Evolutionary conservation across 37 sponge, comb jelly and placozoan genomes (phyloP).

Genomic region (Oopsacas minuta): DNA sequence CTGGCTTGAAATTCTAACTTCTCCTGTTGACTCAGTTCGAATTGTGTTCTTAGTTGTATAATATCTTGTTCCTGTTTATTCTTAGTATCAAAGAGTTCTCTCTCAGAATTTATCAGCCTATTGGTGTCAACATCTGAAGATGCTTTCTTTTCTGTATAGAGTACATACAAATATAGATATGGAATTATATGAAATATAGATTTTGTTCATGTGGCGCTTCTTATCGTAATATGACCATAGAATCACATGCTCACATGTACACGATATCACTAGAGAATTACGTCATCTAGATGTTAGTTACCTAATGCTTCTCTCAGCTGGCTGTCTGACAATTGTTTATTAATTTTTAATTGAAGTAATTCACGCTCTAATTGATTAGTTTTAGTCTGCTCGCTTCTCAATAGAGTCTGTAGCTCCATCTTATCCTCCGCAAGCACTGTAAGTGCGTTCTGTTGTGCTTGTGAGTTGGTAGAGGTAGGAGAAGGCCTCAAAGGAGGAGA

Average conservation of each 20-base stretch:
- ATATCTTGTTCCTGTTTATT: background rate
- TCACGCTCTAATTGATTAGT: background rate
- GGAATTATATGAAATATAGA: too few species aligned
- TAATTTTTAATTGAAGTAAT: background rate
- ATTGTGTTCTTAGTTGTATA: background rate
- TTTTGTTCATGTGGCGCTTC: too few species aligned
- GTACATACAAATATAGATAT: too few species aligned
- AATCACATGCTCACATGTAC: background rate
- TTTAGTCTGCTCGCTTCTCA: background rate
- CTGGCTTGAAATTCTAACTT: constrained; percentile 15
- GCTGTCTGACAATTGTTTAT: background rate
- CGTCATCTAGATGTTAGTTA: background rate
- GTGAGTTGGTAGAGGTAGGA: background rate
- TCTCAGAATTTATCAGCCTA: background rate
- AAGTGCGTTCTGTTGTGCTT: constrained; percentile 4
- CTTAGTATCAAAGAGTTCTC: background rate
- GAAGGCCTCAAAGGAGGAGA: background rate
- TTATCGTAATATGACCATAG: too few species aligned
- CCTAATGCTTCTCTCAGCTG: background rate
- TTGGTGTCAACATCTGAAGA: background rate
- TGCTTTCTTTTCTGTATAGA: background rate
- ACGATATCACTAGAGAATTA: background rate
- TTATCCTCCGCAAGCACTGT: background rate
- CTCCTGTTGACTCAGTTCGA: background rate
- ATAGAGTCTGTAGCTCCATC: background rate